Evolutionary conservation across 1,140 invertebrate genomes (phyloP), one percentile per base, ranked within the genome.

Genomic region (Bilobella aurantiaca): DNA sequence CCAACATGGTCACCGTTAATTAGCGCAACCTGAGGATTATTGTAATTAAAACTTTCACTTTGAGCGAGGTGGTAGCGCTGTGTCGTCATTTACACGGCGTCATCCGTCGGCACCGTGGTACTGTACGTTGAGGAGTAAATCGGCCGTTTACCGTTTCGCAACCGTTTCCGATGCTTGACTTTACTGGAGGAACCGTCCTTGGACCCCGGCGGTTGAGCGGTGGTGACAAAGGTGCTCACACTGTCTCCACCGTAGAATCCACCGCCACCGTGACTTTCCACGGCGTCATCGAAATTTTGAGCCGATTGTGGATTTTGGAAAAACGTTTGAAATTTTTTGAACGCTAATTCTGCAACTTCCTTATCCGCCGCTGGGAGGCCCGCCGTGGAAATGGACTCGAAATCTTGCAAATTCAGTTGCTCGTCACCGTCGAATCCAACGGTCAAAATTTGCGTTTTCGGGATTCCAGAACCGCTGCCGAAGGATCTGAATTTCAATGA

Each of bases 381-480:
- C 16, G 42, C 63, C 18, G 47, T 58, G 0, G 69, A 42, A 1
- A 62, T 58, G 3, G 60, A 29, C 18, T 66, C 69, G 64, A 70
- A 70, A 49, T 70, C 69, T 29, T 67, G 65, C 14, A 70, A 53
- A 58, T 70, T 68, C 25, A 70, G 25, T 23, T 64, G 25, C 34
- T 70, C 69, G 46, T 68, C 58, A 3, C 66, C 66, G 23, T 70
- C 66, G 42, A 70, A 70, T 53, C 69, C 69, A 16, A 70, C 69
- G 0, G 69, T 70, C 16, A 70, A 31, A 32, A 70, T 70, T 61
- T 70, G 66, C 0, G 69, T 66, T 60, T 70, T 70, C 1, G 62
- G 28, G 3, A 30, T 34, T 14, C 59, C 56, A 3, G 30, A 28
- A 42, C 46, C 31, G 34, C 32, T 8, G 34, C n/a, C n/a, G n/a